Evolutionary conservation across 2,113 vertebrate genomes (phyloP).

Genomic region (Protobothrops mucrosquamatus): DNA sequence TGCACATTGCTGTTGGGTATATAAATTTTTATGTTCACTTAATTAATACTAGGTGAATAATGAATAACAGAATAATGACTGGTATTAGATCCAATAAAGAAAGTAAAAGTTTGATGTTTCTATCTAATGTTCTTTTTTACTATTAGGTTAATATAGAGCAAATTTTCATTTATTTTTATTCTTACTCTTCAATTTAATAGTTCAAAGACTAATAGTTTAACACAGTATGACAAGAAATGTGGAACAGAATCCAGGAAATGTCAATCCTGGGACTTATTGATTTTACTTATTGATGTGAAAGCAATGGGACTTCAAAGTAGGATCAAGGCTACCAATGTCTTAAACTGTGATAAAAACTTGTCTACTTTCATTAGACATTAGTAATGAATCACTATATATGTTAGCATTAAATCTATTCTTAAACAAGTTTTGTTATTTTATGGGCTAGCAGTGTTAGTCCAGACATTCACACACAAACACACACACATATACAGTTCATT

Average conservation of each 20-base stretch:
- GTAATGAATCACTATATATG: neutral
- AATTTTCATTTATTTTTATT: conserved; percentile 16
- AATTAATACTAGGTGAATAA: neutral
- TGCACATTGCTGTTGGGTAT: neutral
- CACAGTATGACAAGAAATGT: conserved; percentile 17
- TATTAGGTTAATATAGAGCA: conserved; percentile 29
- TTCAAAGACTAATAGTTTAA: conserved; percentile 16
- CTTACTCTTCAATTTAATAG: neutral
- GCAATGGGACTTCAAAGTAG: neutral
- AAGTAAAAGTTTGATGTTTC: neutral
- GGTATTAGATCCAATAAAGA: neutral
- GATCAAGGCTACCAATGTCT: neutral
- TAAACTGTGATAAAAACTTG: neutral
- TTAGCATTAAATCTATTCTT: conserved; percentile 7
- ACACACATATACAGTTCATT: neutral
- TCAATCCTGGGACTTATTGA: neutral
- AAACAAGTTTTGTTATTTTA: neutral
- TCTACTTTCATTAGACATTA: neutral
- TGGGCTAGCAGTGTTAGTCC: neutral
- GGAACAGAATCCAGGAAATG: neutral
- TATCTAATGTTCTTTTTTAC: neutral
- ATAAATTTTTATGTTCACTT: neutral
- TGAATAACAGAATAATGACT: neutral
- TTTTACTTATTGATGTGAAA: neutral
- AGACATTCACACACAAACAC: neutral